A percentile compares a stretch with the other conserved stretches of the same genome.
phyloP scores from a whole-genome alignment of 1,140 invertebrate genomes.

The Pogonomyrmex barbatus region DNA sequence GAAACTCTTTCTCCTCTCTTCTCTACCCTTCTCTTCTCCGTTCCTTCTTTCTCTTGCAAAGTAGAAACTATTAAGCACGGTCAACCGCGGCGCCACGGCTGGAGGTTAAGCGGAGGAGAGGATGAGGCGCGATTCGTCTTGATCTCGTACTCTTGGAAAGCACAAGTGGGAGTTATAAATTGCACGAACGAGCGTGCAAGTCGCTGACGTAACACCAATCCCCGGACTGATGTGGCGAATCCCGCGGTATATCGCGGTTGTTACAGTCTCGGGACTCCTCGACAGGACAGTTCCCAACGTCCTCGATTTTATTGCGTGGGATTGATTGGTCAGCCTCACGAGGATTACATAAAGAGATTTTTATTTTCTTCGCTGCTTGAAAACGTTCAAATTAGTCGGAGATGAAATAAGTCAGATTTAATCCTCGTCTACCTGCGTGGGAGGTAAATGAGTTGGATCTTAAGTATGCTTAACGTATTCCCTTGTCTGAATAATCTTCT shows the following conservation, averaged over 20 bases:
- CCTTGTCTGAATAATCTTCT: slow-evolving; percentile 37
- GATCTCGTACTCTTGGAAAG: slow-evolving; percentile 75
- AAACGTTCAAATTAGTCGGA: slow-evolving; percentile 48
- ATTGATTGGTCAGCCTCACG: slow-evolving; percentile 49
- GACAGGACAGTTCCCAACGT: slow-evolving; percentile 55
- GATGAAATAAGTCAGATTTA: slow-evolving; percentile 60
- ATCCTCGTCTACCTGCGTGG: slow-evolving; percentile 32
- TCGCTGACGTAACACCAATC: slow-evolving; percentile 64
- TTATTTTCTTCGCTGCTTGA: slow-evolving; percentile 6
- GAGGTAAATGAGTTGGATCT: slow-evolving; percentile 46
- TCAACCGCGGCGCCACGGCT: slow-evolving; percentile 73
- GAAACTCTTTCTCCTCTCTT: slow-evolving; percentile 47
- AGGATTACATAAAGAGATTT: slow-evolving; percentile 36
- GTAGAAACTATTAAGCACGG: slow-evolving; percentile 80
- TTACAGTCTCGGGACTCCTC: slow-evolving; percentile 1
- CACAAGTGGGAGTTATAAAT: slow-evolving; percentile 70
- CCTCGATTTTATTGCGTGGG: slow-evolving; percentile 61
- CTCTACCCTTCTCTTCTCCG: not conserved
- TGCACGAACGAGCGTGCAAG: slow-evolving; percentile 48
- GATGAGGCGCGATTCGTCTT: slow-evolving; percentile 76
- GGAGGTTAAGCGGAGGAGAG: slow-evolving; percentile 67
- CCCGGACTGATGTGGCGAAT: slow-evolving; percentile 56
- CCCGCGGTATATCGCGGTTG: slow-evolving; percentile 39
- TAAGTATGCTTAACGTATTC: slow-evolving; percentile 14
- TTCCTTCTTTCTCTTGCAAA: slow-evolving; percentile 50